Evolutionary conservation across 35 echinoderm and acorn worm species (phyloP).

Genomic region (Hemicentrotus pulcherrimus): DNA sequence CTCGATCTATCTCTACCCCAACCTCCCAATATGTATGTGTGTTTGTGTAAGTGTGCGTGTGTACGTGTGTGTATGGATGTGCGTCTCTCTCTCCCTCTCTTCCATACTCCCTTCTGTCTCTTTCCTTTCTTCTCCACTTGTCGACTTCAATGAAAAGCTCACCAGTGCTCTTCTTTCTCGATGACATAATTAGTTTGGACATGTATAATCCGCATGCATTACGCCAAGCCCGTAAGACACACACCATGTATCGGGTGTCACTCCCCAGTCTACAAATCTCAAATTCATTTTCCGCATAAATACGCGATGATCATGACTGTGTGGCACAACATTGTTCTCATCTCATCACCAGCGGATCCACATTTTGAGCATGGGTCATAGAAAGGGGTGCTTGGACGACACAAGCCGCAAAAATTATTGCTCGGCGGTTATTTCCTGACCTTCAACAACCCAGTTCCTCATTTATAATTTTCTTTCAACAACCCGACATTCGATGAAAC

Average conservation of each 20-base stretch:
- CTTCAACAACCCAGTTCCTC: no score
- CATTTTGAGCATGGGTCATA: not conserved
- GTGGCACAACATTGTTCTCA: constrained; percentile 1
- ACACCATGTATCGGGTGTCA: not conserved
- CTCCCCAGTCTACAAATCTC: not conserved
- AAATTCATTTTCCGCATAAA: constrained; percentile 4
- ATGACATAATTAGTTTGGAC: constrained; percentile 13
- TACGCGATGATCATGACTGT: not conserved
- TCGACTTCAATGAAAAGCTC: not conserved
- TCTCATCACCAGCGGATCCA: not conserved
- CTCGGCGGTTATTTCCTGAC: no score
- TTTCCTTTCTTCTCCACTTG: not conserved
- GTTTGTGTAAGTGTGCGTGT: no score
- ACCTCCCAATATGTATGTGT: no score
- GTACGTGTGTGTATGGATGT: no score
- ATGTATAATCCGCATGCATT: not conserved
- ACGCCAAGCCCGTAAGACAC: not conserved
- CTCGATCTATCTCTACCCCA: no score
- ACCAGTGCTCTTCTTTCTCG: not conserved
- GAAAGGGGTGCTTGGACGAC: not conserved
- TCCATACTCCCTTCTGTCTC: not conserved
- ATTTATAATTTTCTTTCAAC: no score
- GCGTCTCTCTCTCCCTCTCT: not conserved
- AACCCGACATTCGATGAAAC: no score
- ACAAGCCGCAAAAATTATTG: not conserved